Base-by-base conservation (phyloP, 2,797 vertebrate genomes). In the Salarias fasciatus region DNA sequence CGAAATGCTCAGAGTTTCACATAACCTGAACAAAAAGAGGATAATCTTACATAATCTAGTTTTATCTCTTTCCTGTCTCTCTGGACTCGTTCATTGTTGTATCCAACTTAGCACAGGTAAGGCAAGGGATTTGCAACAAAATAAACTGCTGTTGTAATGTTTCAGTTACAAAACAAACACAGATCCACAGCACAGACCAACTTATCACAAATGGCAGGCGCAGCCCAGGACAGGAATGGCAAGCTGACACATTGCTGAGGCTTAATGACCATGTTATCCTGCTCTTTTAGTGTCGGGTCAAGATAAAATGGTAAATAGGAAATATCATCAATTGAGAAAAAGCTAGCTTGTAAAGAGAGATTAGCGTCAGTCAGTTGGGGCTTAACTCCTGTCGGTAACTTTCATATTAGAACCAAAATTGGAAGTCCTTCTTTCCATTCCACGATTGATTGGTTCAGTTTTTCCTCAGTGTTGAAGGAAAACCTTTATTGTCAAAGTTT, bases 1-100 rank as follows among this genome's bases (percentile, higher is more conserved):
- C 45, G 15, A 13, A 5, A 10, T 8, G 8, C 49, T 37, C 35
- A 15, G 45, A 57, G 13, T 54, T 72, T 80, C 45, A 68, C 50
- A 56, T 60, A 48, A 63, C 53, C 52, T 49, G 24, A 54, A 68
- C 54, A 79, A 47, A 63, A 70, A 78, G 80, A 65, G 33, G 68
- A 56, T 66, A 38, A 38, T 77, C 67, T 76, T 62, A 52, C 5
- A 48, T 83, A 67, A 77, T 83, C 63, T 77, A 36, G 70, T 71
- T 58, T n/a, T 78, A 53, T 44, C 40, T 18, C 45, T n/a, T 63
- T 18, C 11, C 59, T 29, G 33, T 35, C 11, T 58, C 41, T 44
- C 36, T 37, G 44, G 29, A 18, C 18, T 56, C 33, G 33, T 31
- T 44, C 9, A 14, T 28, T 64, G 24, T 66, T 46, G 44, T 42